phyloP scores from a whole-genome alignment of 1,140 invertebrate species.

The Lordiphosa clarofinis region DNA sequence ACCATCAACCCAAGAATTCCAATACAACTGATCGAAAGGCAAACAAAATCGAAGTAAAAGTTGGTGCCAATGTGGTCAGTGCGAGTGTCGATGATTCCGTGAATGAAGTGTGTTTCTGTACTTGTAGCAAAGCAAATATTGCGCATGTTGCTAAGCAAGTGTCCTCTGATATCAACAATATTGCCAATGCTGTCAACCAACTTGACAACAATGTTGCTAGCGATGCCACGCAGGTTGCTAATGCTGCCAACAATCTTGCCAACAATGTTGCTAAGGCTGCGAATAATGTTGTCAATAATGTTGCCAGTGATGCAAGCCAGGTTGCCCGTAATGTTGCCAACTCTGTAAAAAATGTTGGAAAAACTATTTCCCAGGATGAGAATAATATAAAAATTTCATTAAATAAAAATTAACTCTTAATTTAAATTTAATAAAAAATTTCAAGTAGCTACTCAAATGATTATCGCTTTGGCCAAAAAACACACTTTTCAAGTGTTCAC shows the following conservation, averaged over 20 bases:
- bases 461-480: not conserved
- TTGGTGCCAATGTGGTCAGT: not conserved
- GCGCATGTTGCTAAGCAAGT: not conserved
- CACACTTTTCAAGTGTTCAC: no score
- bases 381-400: conserved; percentile 5
- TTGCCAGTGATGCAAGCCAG: conserved; percentile 1
- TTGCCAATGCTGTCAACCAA: conserved; percentile 11
- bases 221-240: conserved; percentile 20
- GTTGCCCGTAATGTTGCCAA: conserved; percentile 6
- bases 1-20: no score
- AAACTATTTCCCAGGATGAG: not conserved
- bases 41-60: no score
- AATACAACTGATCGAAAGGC: no score
- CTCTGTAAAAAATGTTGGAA: not conserved
- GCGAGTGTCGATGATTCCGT: not conserved
- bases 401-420: not conserved
- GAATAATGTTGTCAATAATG: conserved; percentile 13
- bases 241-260: conserved; percentile 18
- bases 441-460: not conserved
- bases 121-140: conserved; percentile 3
- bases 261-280: conserved; percentile 19
- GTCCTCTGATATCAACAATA: not conserved
- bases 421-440: no score
- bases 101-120: not conserved
- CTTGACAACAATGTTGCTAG: conserved; percentile 8